These are phyloP conservation scores for Staurois parvus DNA, from an alignment of 2,797 vertebrate species.

Conservation along the genomic window DNA sequence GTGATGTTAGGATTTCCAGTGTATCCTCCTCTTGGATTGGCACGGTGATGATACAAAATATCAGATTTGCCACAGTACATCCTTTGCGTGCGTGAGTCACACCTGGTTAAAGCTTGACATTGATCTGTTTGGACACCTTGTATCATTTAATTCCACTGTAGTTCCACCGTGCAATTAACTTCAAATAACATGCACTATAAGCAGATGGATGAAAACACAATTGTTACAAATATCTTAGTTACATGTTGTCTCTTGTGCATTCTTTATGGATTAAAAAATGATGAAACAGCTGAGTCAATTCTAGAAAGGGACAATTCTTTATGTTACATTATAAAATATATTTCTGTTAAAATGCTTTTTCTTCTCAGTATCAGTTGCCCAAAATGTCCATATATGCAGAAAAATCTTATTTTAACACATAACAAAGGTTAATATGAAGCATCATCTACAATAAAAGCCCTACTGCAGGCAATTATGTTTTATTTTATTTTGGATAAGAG, in stretches of 20 bases:
- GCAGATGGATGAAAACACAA: constrained; percentile 63
- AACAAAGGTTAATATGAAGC: no score
- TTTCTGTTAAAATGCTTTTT: no score
- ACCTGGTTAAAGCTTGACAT: constrained; percentile 76
- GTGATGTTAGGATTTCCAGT: constrained; percentile 63
- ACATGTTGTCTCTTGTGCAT: constrained; percentile 15
- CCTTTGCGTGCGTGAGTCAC: constrained; percentile 72
- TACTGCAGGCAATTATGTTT: no score
- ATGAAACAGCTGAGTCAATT: not conserved
- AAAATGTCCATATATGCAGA: no score
- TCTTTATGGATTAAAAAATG: not conserved
- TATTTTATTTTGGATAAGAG: no score
- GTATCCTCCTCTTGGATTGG: constrained; percentile 66
- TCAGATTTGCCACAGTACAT: constrained; percentile 72
- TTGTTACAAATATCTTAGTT: not conserved
- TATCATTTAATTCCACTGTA: constrained; percentile 78
- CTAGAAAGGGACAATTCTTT: not conserved
- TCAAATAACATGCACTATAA: constrained; percentile 73
- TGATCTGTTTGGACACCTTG: constrained; percentile 80
- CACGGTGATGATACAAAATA: constrained; percentile 59
- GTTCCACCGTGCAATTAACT: constrained; percentile 72
- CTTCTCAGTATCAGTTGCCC: no score
- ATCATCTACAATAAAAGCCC: no score
- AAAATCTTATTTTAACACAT: no score
- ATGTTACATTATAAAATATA: no score